A percentile compares a stretch with the other conserved stretches of the same genome.
Conservation (phyloP, 1,140 invertebrate genomes). For the Hypothenemus hampei region DNA sequence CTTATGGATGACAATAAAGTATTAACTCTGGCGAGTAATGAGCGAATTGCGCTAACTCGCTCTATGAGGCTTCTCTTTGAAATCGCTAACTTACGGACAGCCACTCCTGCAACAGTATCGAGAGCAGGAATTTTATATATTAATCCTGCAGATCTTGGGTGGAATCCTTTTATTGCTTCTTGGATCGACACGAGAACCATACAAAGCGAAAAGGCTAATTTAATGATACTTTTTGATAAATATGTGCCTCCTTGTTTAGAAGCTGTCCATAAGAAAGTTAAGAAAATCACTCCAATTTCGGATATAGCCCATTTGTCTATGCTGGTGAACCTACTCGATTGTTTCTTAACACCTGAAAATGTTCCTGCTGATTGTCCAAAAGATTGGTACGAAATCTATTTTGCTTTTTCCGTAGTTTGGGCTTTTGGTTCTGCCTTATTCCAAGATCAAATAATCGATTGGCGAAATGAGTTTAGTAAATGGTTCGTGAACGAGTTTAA, state of each 20-base stretch:
- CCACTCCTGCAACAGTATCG: constrained; percentile 93
- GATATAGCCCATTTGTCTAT: constrained; percentile 89
- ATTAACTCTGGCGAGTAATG: constrained; percentile 88
- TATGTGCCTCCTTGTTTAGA: constrained; percentile 87
- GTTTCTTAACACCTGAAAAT: constrained; percentile 73
- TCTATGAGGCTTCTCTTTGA: constrained; percentile 91
- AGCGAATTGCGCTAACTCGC: constrained; percentile 86
- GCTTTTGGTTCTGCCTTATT: constrained; percentile 88
- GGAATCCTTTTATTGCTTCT: constrained; percentile 89
- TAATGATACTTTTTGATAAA: constrained; percentile 89
- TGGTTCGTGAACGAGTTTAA: constrained; percentile 91
- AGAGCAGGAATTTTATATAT: constrained; percentile 87
- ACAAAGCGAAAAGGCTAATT: constrained; percentile 68
- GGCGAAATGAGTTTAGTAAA: constrained; percentile 89
- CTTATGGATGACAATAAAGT: constrained; percentile 86
- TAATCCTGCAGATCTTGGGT: constrained; percentile 92
- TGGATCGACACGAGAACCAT: constrained; percentile 83
- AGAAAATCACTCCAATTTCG: constrained; percentile 86
- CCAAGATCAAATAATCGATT: constrained; percentile 84
- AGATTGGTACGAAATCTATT: constrained; percentile 92
- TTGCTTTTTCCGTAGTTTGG: constrained; percentile 89
- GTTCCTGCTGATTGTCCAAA: constrained; percentile 82
- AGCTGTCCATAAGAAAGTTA: constrained; percentile 70
- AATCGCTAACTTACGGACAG: constrained; percentile 87
- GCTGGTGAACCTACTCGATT: constrained; percentile 84